Percentiles rank a stretch among this genome's conserved stretches.
phyloP scores from a whole-genome alignment of 2,888 invertebrate species.

The Aricia artaxerxes region DNA sequence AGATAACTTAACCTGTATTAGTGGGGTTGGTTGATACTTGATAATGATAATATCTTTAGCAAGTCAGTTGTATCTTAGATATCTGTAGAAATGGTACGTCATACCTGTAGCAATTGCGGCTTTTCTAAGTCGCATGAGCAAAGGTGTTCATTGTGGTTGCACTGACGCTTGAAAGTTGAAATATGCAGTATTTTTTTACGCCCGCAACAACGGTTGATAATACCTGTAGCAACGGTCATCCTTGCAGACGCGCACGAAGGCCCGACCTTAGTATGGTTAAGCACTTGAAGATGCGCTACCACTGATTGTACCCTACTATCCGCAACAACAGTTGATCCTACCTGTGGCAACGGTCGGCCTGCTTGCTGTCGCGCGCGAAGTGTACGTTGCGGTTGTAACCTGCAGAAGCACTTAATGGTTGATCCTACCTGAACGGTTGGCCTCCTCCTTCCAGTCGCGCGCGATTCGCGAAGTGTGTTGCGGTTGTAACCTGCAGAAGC shows the following conservation, averaged over 20 bases:
- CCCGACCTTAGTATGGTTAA: no score
- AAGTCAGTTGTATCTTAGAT: no score
- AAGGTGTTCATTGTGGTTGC: no score
- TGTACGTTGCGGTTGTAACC: slow-evolving; percentile 63
- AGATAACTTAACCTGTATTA: no score
- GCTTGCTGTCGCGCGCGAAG: slow-evolving; percentile 95
- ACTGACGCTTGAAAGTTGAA: no score
- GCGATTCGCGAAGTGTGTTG: slow-evolving; percentile 94
- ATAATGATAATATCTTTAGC: no score
- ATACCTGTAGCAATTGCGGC: no score
- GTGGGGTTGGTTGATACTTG: no score
- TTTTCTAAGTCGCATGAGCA: no score
- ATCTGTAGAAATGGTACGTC: background rate
- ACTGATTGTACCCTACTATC: slow-evolving; percentile 56
- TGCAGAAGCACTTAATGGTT: background rate
- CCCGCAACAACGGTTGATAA: background rate
- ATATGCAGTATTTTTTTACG: no score
- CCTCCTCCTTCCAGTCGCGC: slow-evolving; percentile 95
- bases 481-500: slow-evolving; percentile 83
- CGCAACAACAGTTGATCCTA: background rate
- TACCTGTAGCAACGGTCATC: slow-evolving; percentile 69
- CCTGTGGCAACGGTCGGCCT: background rate
- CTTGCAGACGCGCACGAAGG: slow-evolving; percentile 94
- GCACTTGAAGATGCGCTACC: no score
- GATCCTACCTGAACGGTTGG: slow-evolving; percentile 85